Base-by-base conservation (phyloP, 1,140 invertebrate species). In the Papilio polytes region DNA sequence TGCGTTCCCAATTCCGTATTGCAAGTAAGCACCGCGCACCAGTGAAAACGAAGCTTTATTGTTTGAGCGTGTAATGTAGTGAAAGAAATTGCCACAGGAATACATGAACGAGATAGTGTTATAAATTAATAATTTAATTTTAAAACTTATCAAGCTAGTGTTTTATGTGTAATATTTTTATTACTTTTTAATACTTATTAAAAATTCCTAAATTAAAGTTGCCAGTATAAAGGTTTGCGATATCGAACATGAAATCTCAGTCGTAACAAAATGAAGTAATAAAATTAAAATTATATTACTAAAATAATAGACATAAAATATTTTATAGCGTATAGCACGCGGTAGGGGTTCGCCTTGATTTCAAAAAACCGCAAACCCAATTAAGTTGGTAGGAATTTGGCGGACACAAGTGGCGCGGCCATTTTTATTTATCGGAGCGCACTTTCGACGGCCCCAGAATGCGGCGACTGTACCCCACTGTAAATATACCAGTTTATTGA, bases 331-430 rank as follows among this genome's bases (percentile, higher is more conserved):
- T 59, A 70, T 31, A n/a, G 51, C 46, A 51, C 41, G 26, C 51
- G 72, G 74, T 48, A 81, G 46, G 53, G 22, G 46, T 53, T 73
- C 82, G 80, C 78, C 15, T 70, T 48, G 44, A 66, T n/a, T 18
- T 26, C 46, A 77, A 80, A 74, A 83, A 81, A 83, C 74, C 82
- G 80, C 80, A 85, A 82, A 81, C 80, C 83, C 85, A 86, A 87
- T 87, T 87, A 87, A 86, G 79, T 83, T 78, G 81, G 72, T 66
- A 81, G 82, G 78, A 59, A 85, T 88, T 87, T 87, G 85, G 85
- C 85, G 86, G 87, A 81, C 82, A 84, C 56, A 84, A 88, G 85
- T 87, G 79, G 83, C 36, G 66, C 18, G 84, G 84, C 82, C 80
- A 88, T 85, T 88, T 88, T 87, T 88, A 88, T 87, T 83, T 82